phyloP scores from a whole-genome alignment of 2,113 vertebrate species.

The Embiotoca jacksoni region DNA sequence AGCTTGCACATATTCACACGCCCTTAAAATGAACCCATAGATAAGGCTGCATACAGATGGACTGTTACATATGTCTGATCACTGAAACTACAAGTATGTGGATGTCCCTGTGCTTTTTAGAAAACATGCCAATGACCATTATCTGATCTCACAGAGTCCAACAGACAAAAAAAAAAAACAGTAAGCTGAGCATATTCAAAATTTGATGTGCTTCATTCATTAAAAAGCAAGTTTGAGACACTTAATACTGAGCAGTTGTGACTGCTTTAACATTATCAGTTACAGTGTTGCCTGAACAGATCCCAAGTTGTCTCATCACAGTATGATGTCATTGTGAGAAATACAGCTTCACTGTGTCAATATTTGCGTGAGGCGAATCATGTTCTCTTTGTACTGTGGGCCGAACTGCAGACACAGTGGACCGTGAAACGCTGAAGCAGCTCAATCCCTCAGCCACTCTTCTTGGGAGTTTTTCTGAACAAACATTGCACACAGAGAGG shows the following conservation, averaged over 20 bases:
- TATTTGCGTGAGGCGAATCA: conserved; percentile 56
- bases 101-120: background rate
- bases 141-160: background rate
- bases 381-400: conserved; percentile 13
- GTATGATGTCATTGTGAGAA: conserved; percentile 65
- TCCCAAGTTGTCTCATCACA: background rate
- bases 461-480: conserved; percentile 12
- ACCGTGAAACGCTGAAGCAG: background rate
- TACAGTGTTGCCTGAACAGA: conserved; percentile 4
- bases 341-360: conserved; percentile 64
- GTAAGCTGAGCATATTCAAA: background rate
- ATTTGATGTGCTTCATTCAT: conserved; percentile 20
- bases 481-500: background rate
- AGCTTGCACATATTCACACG: conserved; percentile 68
- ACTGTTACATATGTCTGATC: conserved; percentile 34
- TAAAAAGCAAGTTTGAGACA: no score
- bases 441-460: background rate
- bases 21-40: conserved; percentile 41
- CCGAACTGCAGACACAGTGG: background rate
- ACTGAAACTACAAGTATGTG: conserved; percentile 1
- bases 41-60: conserved; percentile 33
- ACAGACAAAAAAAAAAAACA: background rate
- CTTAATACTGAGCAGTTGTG: background rate
- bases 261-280: conserved; percentile 23
- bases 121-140: conserved; percentile 11